phyloP scores from a whole-genome alignment of 2,888 invertebrate genomes.

The Ornithoptera priamus region DNA sequence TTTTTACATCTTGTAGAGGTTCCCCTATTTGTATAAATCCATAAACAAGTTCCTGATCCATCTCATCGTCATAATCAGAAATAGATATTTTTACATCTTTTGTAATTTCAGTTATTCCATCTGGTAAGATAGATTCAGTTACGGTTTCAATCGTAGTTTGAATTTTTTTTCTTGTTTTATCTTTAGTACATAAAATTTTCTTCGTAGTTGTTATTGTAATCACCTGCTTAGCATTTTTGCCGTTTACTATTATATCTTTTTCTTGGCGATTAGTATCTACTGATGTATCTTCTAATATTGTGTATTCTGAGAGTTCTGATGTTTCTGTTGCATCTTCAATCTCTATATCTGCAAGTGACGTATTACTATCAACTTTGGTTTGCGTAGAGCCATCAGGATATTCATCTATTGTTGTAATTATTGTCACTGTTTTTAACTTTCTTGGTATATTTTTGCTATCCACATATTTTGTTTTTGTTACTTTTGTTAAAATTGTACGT shows the following conservation, averaged over 20 bases:
- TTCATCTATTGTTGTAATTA: slow-evolving; percentile 63
- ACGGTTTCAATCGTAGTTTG: slow-evolving; percentile 66
- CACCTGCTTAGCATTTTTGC: slow-evolving; percentile 58
- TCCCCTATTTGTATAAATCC: slow-evolving; percentile 49
- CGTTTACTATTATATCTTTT: slow-evolving; percentile 53
- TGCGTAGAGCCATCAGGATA: slow-evolving; percentile 72
- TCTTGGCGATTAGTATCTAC: slow-evolving; percentile 57
- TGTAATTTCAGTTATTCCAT: slow-evolving; percentile 65
- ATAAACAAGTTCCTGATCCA: slow-evolving; percentile 41
- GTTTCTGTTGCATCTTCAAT: slow-evolving; percentile 43
- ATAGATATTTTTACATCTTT: slow-evolving; percentile 68
- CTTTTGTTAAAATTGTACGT: slow-evolving; percentile 58
- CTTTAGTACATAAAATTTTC: slow-evolving; percentile 56
- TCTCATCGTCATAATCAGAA: slow-evolving; percentile 51
- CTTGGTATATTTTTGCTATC: slow-evolving; percentile 51
- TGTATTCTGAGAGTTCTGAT: slow-evolving; percentile 55
- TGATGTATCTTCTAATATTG: slow-evolving; percentile 53
- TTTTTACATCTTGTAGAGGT: slow-evolving; percentile 50
- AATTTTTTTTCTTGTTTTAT: slow-evolving; percentile 59
- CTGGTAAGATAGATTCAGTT: slow-evolving; percentile 61
- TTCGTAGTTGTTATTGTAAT: slow-evolving; percentile 64
- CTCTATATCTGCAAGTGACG: slow-evolving; percentile 60
- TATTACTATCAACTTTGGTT: slow-evolving; percentile 65
- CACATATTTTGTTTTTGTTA: slow-evolving; percentile 60
- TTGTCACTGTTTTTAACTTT: slow-evolving; percentile 65